Evolutionary conservation across 2,888 invertebrate genomes (phyloP).

Genomic region (Epicampocera succincta): DNA sequence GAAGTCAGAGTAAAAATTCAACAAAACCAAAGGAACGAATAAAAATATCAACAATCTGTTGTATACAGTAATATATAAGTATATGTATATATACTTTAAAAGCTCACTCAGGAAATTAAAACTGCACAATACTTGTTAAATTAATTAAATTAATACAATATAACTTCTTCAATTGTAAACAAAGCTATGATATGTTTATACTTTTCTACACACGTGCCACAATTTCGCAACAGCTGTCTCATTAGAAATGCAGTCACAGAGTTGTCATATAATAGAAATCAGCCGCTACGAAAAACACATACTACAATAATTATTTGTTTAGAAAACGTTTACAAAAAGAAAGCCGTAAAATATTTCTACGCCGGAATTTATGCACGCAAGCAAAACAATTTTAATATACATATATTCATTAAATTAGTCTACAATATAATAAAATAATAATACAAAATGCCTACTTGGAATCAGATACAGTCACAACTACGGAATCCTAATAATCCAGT

Average conservation of each 20-base stretch:
- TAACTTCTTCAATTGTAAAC: slow-evolving; percentile 50
- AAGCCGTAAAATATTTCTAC: slow-evolving; percentile 15
- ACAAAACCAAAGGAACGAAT: neutral
- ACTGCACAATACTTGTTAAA: slow-evolving; percentile 30
- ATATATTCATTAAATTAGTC: neutral
- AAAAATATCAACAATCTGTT: slow-evolving; percentile 45
- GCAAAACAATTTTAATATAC: no score
- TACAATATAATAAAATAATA: slow-evolving; percentile 4
- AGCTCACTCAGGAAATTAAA: slow-evolving; percentile 29
- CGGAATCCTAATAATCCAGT: slow-evolving; percentile 97
- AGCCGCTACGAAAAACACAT: slow-evolving; percentile 19
- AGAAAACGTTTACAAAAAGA: slow-evolving; percentile 48
- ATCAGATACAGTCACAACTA: slow-evolving; percentile 94
- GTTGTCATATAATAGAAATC: slow-evolving; percentile 21
- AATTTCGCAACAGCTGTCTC: slow-evolving; percentile 37
- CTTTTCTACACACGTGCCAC: slow-evolving; percentile 45
- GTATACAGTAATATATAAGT: slow-evolving; percentile 59
- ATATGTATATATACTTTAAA: neutral
- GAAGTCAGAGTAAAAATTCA: neutral
- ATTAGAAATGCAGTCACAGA: neutral
- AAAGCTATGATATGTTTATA: slow-evolving; percentile 41
- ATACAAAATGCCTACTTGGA: slow-evolving; percentile 93
- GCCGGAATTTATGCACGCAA: slow-evolving; percentile 42
- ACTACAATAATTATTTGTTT: slow-evolving; percentile 12
- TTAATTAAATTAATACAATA: neutral